Evolutionary conservation across 2,888 invertebrate species (phyloP), one percentile per base, ranked within the genome.

Genomic region (Ochlodes sylvanus): DNA sequence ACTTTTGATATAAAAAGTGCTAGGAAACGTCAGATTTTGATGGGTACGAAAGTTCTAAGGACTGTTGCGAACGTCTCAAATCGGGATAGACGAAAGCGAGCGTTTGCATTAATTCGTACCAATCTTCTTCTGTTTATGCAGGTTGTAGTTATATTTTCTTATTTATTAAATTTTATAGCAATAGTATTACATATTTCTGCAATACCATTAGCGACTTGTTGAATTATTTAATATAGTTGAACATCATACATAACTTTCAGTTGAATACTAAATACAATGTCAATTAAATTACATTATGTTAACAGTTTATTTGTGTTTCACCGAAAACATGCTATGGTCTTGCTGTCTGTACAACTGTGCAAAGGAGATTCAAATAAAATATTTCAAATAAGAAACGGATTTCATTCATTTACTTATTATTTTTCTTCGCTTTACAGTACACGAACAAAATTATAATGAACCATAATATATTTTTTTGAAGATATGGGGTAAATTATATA

Each of bases 91-190:
- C 77, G 76, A 77, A 78, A 77, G 76, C 78, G 78, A 80, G 76
- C 82, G 86, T 77, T 85, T 79, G 84, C 91, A 92, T 92, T 92
- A 84, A 88, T 93, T 89, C 91, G 93, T 93, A 93, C 89, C 84
- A 76, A 86, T 78, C 90, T 92, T 77, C 72, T 81, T 85, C 91
- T 92, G 88, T 83, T 65, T 73, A 82, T 83, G 84, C 88, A 89
- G 87, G 87, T 92, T 90, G 85, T 91, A 92, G 92, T 90, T 89
- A 88, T 90, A 89, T 85, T 79, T 84, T 88, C 85, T 91, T 91
- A 92, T 92, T 93, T 93, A 92, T 92, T 93, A 90, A 89, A 90
- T 88, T 84, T 90, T 86, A 83, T 92, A 91, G 88, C 84, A 87
- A 86, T 89, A 87, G 82, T 82, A 77, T 81, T 83, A 82, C 81